Percentiles rank a stretch among this genome's conserved stretches.
These are phyloP conservation scores for Bos indicus DNA, from an alignment of 2,113 vertebrate species.

Conservation along the genomic window DNA sequence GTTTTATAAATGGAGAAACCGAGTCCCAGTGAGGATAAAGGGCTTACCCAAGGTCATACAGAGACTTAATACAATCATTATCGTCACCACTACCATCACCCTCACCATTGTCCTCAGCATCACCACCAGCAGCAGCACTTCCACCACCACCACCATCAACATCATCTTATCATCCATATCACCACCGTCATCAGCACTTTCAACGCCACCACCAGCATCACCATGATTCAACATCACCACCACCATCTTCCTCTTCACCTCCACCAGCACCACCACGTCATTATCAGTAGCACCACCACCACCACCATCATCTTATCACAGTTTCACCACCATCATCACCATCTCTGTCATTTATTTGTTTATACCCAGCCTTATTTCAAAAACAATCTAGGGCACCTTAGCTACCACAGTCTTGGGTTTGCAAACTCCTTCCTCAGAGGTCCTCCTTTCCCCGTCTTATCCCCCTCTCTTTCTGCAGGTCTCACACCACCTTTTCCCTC, in stretches of 20 bases:
- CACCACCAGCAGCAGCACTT: accelerated
- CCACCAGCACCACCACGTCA: not conserved
- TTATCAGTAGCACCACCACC: too few species aligned
- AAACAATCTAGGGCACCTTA: not conserved
- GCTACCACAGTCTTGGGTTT: not conserved
- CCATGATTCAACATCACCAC: accelerated
- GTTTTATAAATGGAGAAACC: not conserved
- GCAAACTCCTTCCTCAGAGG: not conserved
- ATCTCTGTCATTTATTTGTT: not conserved
- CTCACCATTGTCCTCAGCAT: too few species aligned
- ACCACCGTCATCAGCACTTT: accelerated
- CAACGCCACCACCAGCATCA: accelerated
- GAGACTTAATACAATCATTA: accelerated
- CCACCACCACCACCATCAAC: accelerated
- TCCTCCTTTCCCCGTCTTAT: not conserved
- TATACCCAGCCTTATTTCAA: not conserved
- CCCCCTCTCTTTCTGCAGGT: not conserved
- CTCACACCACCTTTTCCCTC: not conserved
- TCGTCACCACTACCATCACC: accelerated
- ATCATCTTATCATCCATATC: not conserved
- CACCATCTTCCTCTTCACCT: not conserved
- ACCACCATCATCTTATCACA: accelerated
- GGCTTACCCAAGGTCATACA: not conserved
- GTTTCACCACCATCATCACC: accelerated
- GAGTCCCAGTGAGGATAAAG: not conserved